Conservation (phyloP, 2,888 invertebrate genomes). For the Leuctra nigra region DNA sequence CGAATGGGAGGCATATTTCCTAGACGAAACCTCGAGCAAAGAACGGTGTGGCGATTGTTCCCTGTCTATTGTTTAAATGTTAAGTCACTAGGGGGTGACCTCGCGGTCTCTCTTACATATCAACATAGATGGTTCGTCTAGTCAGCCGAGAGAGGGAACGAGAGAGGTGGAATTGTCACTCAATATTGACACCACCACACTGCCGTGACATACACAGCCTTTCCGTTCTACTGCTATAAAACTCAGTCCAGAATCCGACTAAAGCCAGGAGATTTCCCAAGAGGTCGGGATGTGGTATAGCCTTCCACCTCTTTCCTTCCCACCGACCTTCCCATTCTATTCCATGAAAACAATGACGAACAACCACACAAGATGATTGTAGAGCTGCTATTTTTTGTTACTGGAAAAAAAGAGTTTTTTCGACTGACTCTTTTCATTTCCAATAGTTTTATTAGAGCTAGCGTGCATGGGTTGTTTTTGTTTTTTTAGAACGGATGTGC, state of each 20-base stretch:
- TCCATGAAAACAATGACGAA: conserved; percentile 8
- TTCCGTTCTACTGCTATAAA: conserved; percentile 17
- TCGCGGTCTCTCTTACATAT: too few relatives aligned
- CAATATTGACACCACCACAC: conserved; percentile 16
- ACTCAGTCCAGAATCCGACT: conserved; percentile 11
- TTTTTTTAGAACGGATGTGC: not conserved
- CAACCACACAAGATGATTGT: conserved; percentile 13
- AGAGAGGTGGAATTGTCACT: conserved; percentile 10
- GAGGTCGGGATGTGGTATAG: conserved; percentile 3
- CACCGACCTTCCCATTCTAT: not conserved
- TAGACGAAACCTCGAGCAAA: too few relatives aligned
- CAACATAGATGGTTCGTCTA: too few relatives aligned
- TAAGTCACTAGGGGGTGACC: too few relatives aligned
- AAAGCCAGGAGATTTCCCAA: conserved; percentile 16
- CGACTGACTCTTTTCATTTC: conserved; percentile 15
- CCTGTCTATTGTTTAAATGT: too few relatives aligned
- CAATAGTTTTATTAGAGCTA: conserved; percentile 9
- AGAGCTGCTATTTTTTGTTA: not conserved
- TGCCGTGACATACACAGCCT: conserved; percentile 8
- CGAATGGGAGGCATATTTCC: too few relatives aligned
- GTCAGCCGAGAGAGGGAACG: not conserved
- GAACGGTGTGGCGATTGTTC: too few relatives aligned
- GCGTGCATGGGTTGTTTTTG: not conserved
- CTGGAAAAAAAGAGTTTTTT: not conserved
- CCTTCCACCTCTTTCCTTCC: not conserved